phyloP scores from a whole-genome alignment of 2,888 invertebrate genomes.

The Nebria brevicollis region DNA sequence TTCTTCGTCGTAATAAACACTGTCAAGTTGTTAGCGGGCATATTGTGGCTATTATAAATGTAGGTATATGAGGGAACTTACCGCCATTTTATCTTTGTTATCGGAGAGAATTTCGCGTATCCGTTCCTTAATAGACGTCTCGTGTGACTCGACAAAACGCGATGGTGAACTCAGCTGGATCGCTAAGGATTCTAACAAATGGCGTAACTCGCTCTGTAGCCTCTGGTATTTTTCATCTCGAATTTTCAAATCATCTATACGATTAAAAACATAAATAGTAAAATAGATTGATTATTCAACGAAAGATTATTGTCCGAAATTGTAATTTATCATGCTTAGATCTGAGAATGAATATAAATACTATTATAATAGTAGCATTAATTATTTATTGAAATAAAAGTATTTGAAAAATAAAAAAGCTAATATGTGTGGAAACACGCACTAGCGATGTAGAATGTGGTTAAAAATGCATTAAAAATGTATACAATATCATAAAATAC shows the following conservation, averaged over 20 bases:
- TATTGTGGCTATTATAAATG: not conserved
- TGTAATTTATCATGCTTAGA: no score
- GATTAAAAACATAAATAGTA: not conserved
- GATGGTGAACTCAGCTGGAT: slow-evolving; percentile 77
- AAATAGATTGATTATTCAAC: not conserved
- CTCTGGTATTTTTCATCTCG: slow-evolving; percentile 76
- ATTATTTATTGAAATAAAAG: not conserved
- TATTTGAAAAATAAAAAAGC: slow-evolving; percentile 26
- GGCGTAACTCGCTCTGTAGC: slow-evolving; percentile 74
- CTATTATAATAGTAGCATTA: not conserved
- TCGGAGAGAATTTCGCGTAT: slow-evolving; percentile 80
- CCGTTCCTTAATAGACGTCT: slow-evolving; percentile 81
- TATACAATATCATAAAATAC: not conserved
- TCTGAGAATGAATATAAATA: no score
- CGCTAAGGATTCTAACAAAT: slow-evolving; percentile 76
- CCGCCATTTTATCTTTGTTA: slow-evolving; percentile 80
- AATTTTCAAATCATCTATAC: slow-evolving; percentile 73
- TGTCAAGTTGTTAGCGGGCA: no score
- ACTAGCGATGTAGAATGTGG: not conserved
- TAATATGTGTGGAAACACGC: not conserved
- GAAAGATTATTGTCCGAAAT: not conserved
- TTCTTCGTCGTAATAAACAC: not conserved
- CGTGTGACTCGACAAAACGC: slow-evolving; percentile 80
- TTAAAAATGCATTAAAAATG: no score
- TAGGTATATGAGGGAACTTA: slow-evolving; percentile 59